These are phyloP conservation scores for Cygnus buccinator DNA, from an alignment of 2,113 vertebrate species.

Conservation along the genomic window DNA sequence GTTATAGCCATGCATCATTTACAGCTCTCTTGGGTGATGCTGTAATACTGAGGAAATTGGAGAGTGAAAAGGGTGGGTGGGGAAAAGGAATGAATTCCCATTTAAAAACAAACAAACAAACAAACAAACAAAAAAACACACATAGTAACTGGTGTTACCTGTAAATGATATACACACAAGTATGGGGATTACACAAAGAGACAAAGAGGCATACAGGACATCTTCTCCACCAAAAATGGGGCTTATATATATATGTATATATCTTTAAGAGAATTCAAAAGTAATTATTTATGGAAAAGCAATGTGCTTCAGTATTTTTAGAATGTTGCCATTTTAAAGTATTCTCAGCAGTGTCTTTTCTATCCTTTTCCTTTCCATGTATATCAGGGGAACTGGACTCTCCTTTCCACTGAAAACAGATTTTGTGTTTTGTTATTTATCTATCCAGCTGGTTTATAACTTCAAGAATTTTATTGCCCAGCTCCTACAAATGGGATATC, in stretches of 20 bases:
- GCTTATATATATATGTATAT: too few species aligned
- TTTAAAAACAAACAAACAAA: background rate
- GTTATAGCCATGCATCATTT: conserved; percentile 64
- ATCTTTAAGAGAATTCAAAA: conserved; percentile 10
- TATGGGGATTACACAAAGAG: background rate
- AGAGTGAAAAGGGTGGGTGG: background rate
- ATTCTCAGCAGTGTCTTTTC: background rate
- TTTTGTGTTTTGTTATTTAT: background rate
- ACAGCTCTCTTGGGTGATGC: conserved; percentile 33
- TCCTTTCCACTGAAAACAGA: background rate
- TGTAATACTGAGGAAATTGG: conserved; percentile 28
- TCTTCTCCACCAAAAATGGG: background rate
- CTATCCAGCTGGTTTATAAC: background rate
- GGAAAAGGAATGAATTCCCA: background rate
- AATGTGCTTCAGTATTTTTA: background rate
- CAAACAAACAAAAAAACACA: background rate
- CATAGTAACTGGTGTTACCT: background rate
- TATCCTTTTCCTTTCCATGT: background rate
- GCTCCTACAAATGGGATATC: background rate
- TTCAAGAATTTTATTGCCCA: background rate
- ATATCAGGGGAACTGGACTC: background rate
- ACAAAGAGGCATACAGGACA: background rate
- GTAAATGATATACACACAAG: background rate
- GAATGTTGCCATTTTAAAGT: background rate
- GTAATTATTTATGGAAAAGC: background rate